These are phyloP conservation scores for Melanaphis sacchari DNA, from an alignment of 1,140 invertebrate genomes.

Conservation along the genomic window DNA sequence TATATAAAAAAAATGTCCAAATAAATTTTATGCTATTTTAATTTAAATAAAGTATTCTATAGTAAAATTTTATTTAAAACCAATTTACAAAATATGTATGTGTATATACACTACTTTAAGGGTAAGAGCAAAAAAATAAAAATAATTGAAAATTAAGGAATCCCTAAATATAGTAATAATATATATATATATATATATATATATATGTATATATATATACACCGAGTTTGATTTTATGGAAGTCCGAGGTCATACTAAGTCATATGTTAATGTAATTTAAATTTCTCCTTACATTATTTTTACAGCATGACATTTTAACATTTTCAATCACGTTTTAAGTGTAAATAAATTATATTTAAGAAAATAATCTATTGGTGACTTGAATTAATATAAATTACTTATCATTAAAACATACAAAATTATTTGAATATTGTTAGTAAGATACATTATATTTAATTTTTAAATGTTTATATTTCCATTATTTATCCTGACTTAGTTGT, in stretches of 20 bases:
- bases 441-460: neutral
- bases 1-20: too few relatives aligned
- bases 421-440: neutral
- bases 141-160: too few relatives aligned
- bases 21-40: too few relatives aligned
- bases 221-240: neutral
- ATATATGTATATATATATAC: too few relatives aligned
- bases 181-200: too few relatives aligned
- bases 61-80: too few relatives aligned
- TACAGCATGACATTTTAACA: neutral
- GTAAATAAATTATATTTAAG: neutral
- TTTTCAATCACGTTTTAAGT: neutral
- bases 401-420: neutral
- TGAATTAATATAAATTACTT: neutral
- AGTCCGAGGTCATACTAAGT: neutral
- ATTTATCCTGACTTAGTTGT: neutral
- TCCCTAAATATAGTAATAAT: too few relatives aligned
- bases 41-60: too few relatives aligned
- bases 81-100: too few relatives aligned
- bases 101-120: too few relatives aligned
- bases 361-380: neutral
- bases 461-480: neutral
- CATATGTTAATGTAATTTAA: neutral
- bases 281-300: neutral
- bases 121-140: too few relatives aligned